Evolutionary conservation across 2,888 invertebrate genomes (phyloP).

Genomic region (Trichacis sp.): DNA sequence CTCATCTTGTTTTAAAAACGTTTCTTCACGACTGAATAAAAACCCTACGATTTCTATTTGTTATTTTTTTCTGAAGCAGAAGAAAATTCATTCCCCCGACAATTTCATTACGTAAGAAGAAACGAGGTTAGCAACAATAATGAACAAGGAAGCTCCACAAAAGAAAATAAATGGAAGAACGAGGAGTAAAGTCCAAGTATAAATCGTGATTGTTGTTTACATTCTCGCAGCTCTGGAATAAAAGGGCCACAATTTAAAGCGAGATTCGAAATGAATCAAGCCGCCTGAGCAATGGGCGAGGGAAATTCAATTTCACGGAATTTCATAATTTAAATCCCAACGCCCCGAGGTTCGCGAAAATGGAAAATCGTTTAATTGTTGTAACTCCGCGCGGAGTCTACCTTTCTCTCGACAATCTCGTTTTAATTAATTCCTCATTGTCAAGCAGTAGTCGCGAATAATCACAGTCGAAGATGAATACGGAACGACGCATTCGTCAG

Average conservation of each 20-base stretch:
- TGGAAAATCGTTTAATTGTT: neutral
- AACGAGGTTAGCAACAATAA: no score
- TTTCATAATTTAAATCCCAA: neutral
- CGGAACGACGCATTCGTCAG: neutral
- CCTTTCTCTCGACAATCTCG: neutral
- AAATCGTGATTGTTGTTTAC: neutral
- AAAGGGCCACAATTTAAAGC: neutral
- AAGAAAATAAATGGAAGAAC: no score
- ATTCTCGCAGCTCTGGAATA: neutral
- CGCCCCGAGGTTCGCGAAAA: neutral
- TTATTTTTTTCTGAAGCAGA: no score
- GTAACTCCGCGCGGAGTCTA: neutral
- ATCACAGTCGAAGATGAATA: neutral
- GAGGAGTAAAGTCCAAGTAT: no score
- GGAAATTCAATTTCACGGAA: neutral
- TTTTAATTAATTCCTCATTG: neutral
- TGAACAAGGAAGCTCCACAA: no score
- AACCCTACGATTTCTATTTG: no score
- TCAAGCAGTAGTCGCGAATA: neutral
- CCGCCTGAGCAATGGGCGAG: neutral
- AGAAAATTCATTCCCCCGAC: no score
- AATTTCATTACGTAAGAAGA: no score
- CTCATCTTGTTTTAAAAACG: no score
- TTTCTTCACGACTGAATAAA: no score
- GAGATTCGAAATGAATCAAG: neutral